Evolutionary conservation across 1,140 invertebrate species (phyloP).

Genomic region (Solenopsis fugax): DNA sequence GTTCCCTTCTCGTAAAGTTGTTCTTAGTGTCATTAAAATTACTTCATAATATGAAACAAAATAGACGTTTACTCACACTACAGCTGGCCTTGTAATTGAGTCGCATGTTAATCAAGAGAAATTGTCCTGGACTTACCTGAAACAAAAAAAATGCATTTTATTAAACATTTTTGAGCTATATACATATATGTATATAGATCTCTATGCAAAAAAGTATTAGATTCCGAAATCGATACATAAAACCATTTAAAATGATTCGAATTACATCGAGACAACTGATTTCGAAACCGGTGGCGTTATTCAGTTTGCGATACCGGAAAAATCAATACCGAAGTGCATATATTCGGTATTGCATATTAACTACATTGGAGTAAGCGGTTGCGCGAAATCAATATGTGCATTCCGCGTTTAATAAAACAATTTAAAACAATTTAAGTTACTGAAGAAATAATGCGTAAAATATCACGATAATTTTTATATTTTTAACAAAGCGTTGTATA

Average conservation of each 20-base stretch:
- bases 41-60: conserved; percentile 9
- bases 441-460: conserved; percentile 33
- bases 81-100: conserved; percentile 1
- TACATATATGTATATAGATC: background rate
- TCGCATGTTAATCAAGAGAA: conserved; percentile 13
- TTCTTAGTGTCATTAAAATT: conserved; percentile 46
- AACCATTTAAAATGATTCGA: conserved; percentile 3
- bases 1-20: conserved; percentile 61
- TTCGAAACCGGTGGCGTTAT: conserved; percentile 4
- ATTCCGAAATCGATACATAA: conserved; percentile 1
- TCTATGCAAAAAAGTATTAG: conserved; percentile 1
- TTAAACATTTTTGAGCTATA: background rate
- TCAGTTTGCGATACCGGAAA: conserved; percentile 12
- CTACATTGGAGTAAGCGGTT: conserved; percentile 12
- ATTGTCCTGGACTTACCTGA: conserved; percentile 49
- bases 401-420: conserved; percentile 27
- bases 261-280: conserved; percentile 27
- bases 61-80: conserved; percentile 38
- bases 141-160: conserved; percentile 53
- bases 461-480: conserved; percentile 19
- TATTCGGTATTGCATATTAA: conserved; percentile 31
- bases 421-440: conserved; percentile 23
- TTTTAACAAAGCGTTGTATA: conserved; percentile 1
- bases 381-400: conserved; percentile 12
- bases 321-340: conserved; percentile 23